Evolutionary conservation across 2,113 vertebrate genomes (phyloP).

Genomic region (Dendrocopos noguchii): DNA sequence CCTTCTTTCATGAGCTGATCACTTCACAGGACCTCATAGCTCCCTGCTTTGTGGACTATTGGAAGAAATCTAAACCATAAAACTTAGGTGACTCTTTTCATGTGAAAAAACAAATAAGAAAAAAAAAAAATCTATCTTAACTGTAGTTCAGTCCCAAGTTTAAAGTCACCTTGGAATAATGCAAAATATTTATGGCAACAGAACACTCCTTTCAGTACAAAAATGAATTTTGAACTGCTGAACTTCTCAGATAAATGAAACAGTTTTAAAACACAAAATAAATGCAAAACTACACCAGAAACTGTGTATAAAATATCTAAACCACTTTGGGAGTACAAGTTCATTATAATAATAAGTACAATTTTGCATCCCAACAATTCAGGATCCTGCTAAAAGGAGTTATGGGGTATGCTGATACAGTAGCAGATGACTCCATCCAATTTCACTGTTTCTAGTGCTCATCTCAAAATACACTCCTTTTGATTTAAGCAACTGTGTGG

Average conservation of each 20-base stretch:
- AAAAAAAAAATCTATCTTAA: neutral
- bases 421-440: neutral
- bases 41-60: neutral
- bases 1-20: neutral
- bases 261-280: neutral
- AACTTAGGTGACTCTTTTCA: neutral
- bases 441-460: neutral
- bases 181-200: neutral
- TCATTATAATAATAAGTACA: neutral
- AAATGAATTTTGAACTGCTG: neutral
- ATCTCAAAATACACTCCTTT: neutral
- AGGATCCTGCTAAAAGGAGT: neutral
- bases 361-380: neutral
- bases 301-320: neutral
- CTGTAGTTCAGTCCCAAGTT: neutral
- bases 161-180: neutral
- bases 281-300: neutral
- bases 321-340: neutral
- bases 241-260: neutral
- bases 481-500: neutral
- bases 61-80: neutral
- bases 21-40: neutral
- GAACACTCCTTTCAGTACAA: neutral
- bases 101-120: neutral
- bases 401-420: neutral